Evolutionary conservation across 2,888 invertebrate genomes (phyloP).

Genomic region (Acanthococcus lagerstroemiae): DNA sequence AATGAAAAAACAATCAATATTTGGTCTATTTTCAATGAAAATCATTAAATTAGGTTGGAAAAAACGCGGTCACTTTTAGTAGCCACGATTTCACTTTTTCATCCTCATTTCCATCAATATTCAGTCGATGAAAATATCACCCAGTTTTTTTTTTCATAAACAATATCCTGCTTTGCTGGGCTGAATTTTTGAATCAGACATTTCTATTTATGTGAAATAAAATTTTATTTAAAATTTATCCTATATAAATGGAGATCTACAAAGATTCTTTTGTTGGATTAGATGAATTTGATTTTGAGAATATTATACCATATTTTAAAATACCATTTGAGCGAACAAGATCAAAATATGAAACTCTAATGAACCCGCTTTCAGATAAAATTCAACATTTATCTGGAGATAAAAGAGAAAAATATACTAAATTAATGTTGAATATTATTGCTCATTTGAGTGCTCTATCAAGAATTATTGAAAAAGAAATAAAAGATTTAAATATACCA

Average conservation of each 20-base stretch:
- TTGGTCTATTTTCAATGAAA: too few relatives aligned
- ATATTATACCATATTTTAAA: neutral
- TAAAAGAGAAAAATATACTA: neutral
- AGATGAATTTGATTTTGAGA: neutral
- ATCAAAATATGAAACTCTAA: slow-evolving; percentile 2
- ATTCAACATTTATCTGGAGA: neutral
- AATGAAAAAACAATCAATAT: too few relatives aligned
- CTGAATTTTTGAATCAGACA: neutral
- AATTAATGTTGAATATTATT: neutral
- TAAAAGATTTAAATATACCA: too few relatives aligned
- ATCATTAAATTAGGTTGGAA: too few relatives aligned
- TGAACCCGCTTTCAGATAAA: slow-evolving; percentile 1
- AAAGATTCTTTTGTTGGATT: neutral
- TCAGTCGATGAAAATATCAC: too few relatives aligned
- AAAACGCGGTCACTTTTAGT: too few relatives aligned
- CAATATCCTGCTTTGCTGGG: too few relatives aligned
- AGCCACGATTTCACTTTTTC: too few relatives aligned
- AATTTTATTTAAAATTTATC: neutral
- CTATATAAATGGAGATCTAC: neutral
- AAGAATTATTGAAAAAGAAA: neutral
- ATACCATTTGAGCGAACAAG: neutral
- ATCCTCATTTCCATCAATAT: too few relatives aligned
- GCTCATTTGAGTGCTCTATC: neutral
- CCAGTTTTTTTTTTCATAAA: too few relatives aligned
- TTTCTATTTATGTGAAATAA: neutral